A percentile compares a stretch with the other conserved stretches of the same genome.
phyloP scores from a whole-genome alignment of 2,797 vertebrate species.

The Hydrolagus colliei region DNA sequence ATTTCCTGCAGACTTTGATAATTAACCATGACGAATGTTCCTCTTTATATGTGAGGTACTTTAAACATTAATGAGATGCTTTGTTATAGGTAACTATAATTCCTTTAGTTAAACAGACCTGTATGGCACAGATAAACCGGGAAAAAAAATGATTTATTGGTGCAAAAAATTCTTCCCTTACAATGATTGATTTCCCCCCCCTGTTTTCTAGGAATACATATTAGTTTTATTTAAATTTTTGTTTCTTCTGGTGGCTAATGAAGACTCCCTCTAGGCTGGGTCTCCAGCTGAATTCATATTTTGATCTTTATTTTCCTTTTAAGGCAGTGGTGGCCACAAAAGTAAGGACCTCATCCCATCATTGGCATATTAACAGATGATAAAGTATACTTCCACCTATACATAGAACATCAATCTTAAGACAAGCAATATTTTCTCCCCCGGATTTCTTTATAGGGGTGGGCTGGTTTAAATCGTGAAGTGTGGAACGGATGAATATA shows the following conservation, averaged over 20 bases:
- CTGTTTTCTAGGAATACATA: not conserved
- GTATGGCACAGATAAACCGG: not conserved
- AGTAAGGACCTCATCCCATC: too few species aligned
- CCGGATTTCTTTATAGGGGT: too few species aligned
- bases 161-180: not conserved
- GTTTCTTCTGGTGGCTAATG: not conserved
- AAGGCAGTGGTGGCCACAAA: too few species aligned
- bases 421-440: too few species aligned
- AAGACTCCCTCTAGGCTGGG: not conserved
- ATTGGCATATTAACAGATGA: too few species aligned
- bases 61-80: not conserved
- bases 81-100: not conserved
- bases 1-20: not conserved
- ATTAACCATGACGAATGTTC: not conserved
- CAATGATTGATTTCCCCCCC: not conserved
- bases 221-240: slow-evolving; percentile 10
- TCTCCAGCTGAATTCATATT: not conserved
- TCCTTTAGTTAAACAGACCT: not conserved
- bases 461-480: too few species aligned
- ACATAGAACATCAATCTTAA: too few species aligned
- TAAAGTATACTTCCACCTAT: too few species aligned
- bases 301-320: not conserved
- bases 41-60: not conserved
- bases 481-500: too few species aligned
- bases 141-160: not conserved